Percentiles rank a stretch among this genome's conserved stretches.
phyloP scores from a whole-genome alignment of 2,797 vertebrate species.

The Taenioides sp. region DNA sequence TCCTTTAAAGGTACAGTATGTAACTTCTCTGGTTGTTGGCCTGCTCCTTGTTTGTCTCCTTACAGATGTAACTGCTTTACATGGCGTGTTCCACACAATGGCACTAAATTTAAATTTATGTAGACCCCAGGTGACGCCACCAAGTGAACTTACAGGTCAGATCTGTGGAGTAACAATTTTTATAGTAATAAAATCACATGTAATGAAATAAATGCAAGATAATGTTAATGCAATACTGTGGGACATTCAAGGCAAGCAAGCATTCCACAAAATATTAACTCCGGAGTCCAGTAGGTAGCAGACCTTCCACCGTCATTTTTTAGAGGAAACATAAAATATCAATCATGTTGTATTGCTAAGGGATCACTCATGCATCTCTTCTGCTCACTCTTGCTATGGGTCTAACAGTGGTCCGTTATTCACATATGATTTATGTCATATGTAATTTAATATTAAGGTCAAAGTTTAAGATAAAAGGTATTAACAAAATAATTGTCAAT shows the following conservation, averaged over 20 bases:
- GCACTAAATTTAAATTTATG: too few species aligned
- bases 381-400: too few species aligned
- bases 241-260: background rate
- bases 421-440: background rate
- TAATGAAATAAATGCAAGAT: too few species aligned
- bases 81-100: too few species aligned
- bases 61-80: background rate
- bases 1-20: background rate
- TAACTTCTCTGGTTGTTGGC: background rate
- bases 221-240: too few species aligned
- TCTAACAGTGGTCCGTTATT: background rate
- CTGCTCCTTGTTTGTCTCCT: background rate
- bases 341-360: background rate
- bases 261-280: background rate
- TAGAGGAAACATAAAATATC: background rate
- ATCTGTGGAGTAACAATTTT: background rate
- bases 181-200: background rate
- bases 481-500: background rate
- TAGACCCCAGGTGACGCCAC: too few species aligned
- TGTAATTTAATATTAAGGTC: background rate
- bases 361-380: background rate
- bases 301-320: background rate
- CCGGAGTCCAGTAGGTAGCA: too few species aligned
- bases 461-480: background rate
- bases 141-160: background rate